Evolutionary conservation across 2,113 vertebrate genomes (phyloP), one percentile per base, ranked within the genome.

Genomic region (Phycodurus eques): DNA sequence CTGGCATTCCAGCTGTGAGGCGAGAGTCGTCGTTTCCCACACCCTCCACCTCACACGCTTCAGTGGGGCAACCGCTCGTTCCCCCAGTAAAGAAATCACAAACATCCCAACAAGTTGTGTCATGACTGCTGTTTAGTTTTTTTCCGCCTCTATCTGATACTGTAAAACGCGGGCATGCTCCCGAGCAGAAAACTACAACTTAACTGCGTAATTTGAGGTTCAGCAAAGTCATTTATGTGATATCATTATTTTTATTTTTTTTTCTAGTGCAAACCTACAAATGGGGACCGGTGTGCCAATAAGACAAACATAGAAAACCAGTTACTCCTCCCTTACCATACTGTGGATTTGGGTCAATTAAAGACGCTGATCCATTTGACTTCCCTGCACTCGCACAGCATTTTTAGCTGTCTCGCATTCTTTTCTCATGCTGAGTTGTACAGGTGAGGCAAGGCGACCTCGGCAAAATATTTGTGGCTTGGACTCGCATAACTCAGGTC

Each of bases 1-100:
- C 89, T 90, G 90, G 90, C 89, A 89, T 91, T 90, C 90, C 89
- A 89, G 88, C 92, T 92, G 90, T 84, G 87, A 91, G 88, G 86
- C 91, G 89, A 93, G 87, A 89, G 84, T 89, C 90, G 86, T 92
- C 81, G 44, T 81, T 67, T 90, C 80, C 87, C 82, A 86, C 90
- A 91, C 91, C 76, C 80, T 88, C 86, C 85, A 84, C 89, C 83
- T 87, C 79, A 81, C 73, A 70, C 61, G 83, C 80, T 78, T 89
- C 87, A 86, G 80, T 74, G 2, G 73, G 43, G 11, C 47, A 76
- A 67, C 83, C 67, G 74, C 74, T 19, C 0, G 66, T 84, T 86
- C 84, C 78, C 46, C 86, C 76, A 74, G 49, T 72, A 77, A 70
- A 79, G 82, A 75, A 80, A 80, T 62, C 57, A 17, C 64, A 68